Conservation (phyloP, 1,140 invertebrate species). For the Nebria ingens region DNA sequence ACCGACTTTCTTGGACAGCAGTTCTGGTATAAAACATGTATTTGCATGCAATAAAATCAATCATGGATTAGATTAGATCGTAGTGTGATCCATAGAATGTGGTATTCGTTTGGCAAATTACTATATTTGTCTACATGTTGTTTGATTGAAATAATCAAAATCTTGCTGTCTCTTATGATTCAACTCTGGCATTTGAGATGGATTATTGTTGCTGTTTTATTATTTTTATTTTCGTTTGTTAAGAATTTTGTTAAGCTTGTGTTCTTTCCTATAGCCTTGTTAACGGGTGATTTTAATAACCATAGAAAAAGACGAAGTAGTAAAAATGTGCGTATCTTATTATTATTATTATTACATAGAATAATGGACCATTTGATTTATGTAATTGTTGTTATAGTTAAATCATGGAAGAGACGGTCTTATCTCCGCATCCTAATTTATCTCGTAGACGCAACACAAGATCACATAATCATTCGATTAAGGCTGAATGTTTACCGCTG, state of each 20-base stretch:
- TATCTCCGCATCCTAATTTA: conserved; percentile 1
- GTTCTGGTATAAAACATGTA: too few species aligned
- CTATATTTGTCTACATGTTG: neutral
- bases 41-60: too few species aligned
- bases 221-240: neutral
- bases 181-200: neutral
- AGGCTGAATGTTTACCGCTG: conserved; percentile 39
- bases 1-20: too few species aligned
- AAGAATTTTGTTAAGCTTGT: neutral
- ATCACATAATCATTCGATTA: conserved; percentile 22
- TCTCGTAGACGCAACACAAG: neutral
- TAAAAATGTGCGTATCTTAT: too few species aligned
- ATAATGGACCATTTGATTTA: neutral
- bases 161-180: neutral
- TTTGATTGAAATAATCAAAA: conserved; percentile 10
- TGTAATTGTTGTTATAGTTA: neutral
- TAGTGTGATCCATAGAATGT: too few species aligned
- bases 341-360: neutral
- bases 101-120: neutral
- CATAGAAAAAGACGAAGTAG: neutral
- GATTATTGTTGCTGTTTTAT: neutral
- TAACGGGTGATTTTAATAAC: neutral
- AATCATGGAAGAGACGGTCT: neutral
- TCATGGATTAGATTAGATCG: too few species aligned
- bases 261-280: neutral